A percentile compares a stretch with the other conserved stretches of the same genome.
These are phyloP conservation scores for Chelidonichthys spinosus DNA, from an alignment of 2,797 vertebrate genomes.

Conservation along the genomic window DNA sequence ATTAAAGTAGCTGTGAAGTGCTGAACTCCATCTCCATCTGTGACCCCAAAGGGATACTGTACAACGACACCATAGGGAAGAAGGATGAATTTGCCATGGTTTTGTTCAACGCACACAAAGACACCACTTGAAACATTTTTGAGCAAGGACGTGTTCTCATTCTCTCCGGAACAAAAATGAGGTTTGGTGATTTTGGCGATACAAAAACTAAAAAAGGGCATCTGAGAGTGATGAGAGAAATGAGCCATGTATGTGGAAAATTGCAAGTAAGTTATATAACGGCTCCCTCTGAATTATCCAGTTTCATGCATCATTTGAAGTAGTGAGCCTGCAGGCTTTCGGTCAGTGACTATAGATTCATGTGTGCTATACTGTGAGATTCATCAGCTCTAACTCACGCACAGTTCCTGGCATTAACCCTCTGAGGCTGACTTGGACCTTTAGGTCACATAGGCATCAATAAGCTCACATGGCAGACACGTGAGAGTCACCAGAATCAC, in stretches of 20 bases:
- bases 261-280: slow-evolving; percentile 37
- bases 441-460: slow-evolving; percentile 26
- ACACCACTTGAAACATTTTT: slow-evolving; percentile 33
- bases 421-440: slow-evolving; percentile 28
- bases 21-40: slow-evolving; percentile 61
- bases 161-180: slow-evolving; percentile 36
- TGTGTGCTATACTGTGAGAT: background rate
- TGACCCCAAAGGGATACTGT: slow-evolving; percentile 51
- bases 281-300: slow-evolving; percentile 41
- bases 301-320: slow-evolving; percentile 50
- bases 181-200: slow-evolving; percentile 4
- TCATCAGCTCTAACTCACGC: slow-evolving; percentile 10
- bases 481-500: slow-evolving; percentile 13
- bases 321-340: slow-evolving; percentile 24
- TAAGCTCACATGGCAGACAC: slow-evolving; percentile 21
- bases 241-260: slow-evolving; percentile 52
- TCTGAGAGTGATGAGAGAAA: slow-evolving; percentile 36
- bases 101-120: slow-evolving; percentile 22
- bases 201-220: slow-evolving; percentile 35
- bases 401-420: slow-evolving; percentile 15
- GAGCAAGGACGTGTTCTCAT: slow-evolving; percentile 24
- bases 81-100: slow-evolving; percentile 49
- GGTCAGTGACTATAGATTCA: slow-evolving; percentile 21
- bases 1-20: slow-evolving; percentile 61
- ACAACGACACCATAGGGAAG: slow-evolving; percentile 51